Base-by-base conservation (phyloP, 2,888 invertebrate genomes). In the Aleiodes leptofemur region DNA sequence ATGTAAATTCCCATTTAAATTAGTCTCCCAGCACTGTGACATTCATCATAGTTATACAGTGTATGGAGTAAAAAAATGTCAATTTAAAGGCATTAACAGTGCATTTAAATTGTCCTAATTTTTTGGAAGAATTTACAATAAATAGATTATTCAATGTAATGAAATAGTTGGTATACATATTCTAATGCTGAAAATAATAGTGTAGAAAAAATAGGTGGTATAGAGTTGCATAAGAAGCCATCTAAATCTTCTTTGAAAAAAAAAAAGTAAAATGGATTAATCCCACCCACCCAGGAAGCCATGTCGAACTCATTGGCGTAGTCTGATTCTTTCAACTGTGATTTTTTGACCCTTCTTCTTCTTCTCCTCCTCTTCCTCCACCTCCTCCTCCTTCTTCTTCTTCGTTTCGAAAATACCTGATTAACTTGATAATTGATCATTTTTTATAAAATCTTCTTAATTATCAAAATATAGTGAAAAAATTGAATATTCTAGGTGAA, bases 261-360 rank as follows among this genome's bases (percentile, higher is more conserved):
- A 78, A 81, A 82, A 78, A 83, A 81, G 88, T 86, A 89, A 89
- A 89, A 86, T 86, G 87, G 89, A 89, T 89, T 89, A 89, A 89
- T 89, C 86, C 85, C 83, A 82, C 85, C 84, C 79, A 83, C 83
- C 82, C 77, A 80, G 79, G 88, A 89, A 88, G 88, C 89, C 88
- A 83, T 85, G 85, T 79, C 83, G 82, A 83, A 84, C 79, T 84
- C 86, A 86, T 85, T 86, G 85, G 86, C 87, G 87, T 86, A 84
- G 83, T 83, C 81, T 77, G 78, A 79, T 57, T 66, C 69, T 71
- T 69, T 64, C 34, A 16, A 61, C 61, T 53, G 68, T 73, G 74
- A 73, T 76, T 72, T 68, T 69, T 23, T 48, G 11, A 31, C 64
- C 64, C 14, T 53, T 23, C 51, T 48, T 55, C 48, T 75, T 73